Conservation (phyloP, 2,888 invertebrate species). For the Drosophila buzzatii region DNA sequence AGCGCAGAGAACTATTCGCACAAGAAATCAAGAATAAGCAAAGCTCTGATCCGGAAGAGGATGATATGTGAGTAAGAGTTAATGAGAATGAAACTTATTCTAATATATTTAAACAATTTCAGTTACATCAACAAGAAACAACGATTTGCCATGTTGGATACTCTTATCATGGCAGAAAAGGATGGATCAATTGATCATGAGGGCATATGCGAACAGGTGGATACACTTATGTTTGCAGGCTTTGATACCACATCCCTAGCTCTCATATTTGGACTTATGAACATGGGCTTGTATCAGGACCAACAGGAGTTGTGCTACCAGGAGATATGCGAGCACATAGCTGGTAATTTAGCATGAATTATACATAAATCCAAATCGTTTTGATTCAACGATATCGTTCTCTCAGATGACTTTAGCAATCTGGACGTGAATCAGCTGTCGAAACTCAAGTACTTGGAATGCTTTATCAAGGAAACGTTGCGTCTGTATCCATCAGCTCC, state of each 20-base stretch:
- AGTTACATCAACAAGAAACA: constrained; percentile 65
- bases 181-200: constrained; percentile 80
- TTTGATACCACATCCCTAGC: constrained; percentile 78
- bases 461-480: constrained; percentile 63
- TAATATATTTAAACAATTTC: not conserved
- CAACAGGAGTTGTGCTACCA: constrained; percentile 74
- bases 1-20: constrained; percentile 62
- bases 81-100: too few relatives aligned
- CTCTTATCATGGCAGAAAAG: constrained; percentile 71
- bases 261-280: constrained; percentile 77
- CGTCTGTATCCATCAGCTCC: constrained; percentile 89
- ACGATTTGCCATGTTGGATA: constrained; percentile 81
- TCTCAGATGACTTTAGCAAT: constrained; percentile 61
- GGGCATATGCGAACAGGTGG: constrained; percentile 89
- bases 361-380: not conserved
- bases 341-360: constrained; percentile 50
- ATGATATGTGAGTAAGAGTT: constrained; percentile 48
- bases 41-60: constrained; percentile 20
- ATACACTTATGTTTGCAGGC: constrained; percentile 87
- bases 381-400: not conserved
- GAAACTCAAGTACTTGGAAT: constrained; percentile 63
- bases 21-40: constrained; percentile 32
- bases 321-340: constrained; percentile 69
- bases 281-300: constrained; percentile 67
- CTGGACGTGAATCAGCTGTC: constrained; percentile 50